Evolutionary conservation across 2,888 invertebrate species (phyloP), one percentile per base, ranked within the genome.

Genomic region (Acronicta leporina): DNA sequence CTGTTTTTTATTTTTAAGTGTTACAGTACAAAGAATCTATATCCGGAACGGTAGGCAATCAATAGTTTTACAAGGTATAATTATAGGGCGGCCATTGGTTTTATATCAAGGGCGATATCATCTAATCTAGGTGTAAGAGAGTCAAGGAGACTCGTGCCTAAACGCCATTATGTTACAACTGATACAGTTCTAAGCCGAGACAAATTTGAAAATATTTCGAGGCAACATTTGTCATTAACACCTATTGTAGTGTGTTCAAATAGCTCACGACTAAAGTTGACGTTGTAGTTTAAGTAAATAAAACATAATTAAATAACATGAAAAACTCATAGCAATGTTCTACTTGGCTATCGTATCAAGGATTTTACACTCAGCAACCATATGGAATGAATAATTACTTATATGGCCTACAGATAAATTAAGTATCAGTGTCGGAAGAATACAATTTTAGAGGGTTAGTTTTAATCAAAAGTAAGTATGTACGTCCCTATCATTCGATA

Each of bases 71-170:
- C 69, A 64, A 68, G 65, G 67, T 68, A 68, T 79, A 80, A 82
- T 82, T 83, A 83, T 84, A 83, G 80, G 67, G 47, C 62, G 59
- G 64, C 56, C 66, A 61, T 56, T 30, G 60, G 63, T 66, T 76
- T 68, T 67, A 71, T 64, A 76, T 67, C 83, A 86, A 85, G 84
- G 87, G 83, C 83, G 78, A 73, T 67, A 71, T 67, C 60, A 62
- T 63, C 64, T 62, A 58, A 68, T 73, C 64, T 75, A 72, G 68
- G 60, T 56, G 73, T 70, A 69, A 57, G 67, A 75, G 80, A 80
- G 67, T 75, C 79, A 79, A 82, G 79, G 75, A 68, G 73, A 79
- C 68, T 69, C 87, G 87, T 88, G 88, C 84, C 83, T 68, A 15
- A 48, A 8, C 42, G 20, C 76, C 35, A 85, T 88, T 82, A 80